Evolutionary conservation across 2,888 invertebrate species (phyloP).

Genomic region (Seira sanloemensis): DNA sequence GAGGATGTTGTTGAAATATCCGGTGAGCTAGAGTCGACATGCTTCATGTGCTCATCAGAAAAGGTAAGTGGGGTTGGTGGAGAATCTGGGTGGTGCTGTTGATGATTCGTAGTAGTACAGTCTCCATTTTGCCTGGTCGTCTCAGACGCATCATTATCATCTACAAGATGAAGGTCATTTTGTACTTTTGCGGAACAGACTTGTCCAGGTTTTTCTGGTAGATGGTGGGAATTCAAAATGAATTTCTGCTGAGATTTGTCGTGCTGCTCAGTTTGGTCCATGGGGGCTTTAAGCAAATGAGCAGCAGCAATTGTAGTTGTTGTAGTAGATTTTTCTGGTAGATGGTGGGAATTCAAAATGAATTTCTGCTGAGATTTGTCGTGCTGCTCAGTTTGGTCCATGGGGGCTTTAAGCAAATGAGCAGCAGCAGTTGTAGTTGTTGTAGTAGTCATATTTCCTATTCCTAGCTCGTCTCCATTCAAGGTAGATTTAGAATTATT

Average conservation of each 20-base stretch:
- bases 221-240: not conserved
- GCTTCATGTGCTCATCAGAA: not conserved
- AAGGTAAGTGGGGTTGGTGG: not conserved
- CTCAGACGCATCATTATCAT: not conserved
- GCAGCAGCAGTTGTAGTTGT: too few species aligned
- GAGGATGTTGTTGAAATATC: constrained; percentile 6
- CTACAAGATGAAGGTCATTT: not conserved
- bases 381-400: not conserved
- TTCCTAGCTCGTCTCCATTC: not conserved
- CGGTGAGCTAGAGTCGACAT: not conserved
- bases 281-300: not conserved
- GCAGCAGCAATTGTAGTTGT: too few species aligned
- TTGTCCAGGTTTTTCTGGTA: not conserved
- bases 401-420: not conserved
- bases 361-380: not conserved
- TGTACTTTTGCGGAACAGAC: constrained; percentile 3
- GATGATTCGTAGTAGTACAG: not conserved
- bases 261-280: not conserved
- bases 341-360: not conserved
- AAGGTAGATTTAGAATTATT: not conserved
- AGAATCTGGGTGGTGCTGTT: not conserved
- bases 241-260: not conserved
- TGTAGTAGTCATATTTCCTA: too few species aligned
- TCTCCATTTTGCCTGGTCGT: not conserved
- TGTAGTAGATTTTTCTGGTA: not conserved